Evolutionary conservation across 2,888 invertebrate species (phyloP), one percentile per base, ranked within the genome.

Genomic region (Alitta virens): DNA sequence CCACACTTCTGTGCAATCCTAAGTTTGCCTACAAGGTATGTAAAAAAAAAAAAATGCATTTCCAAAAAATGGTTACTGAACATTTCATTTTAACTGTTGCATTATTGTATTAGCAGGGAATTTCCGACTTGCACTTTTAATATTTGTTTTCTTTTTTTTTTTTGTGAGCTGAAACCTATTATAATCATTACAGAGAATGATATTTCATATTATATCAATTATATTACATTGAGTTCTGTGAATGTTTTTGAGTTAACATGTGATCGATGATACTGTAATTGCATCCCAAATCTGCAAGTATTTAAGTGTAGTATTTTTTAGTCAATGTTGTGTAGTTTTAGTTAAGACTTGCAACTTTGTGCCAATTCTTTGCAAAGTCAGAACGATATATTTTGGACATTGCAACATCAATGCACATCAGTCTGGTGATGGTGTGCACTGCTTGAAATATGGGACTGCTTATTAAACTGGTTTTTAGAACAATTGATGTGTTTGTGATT

Each of bases 301-400:
- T 46, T 46, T 46, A 33, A 33, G 46, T 46, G 46, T 46, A 46
- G 46, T 46, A 46, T 46, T 46, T 46, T n/a, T 46, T 18, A 21
- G n/a, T 21, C 18, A 21, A 46, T 46, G 46, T 46, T 46, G 21
- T 18, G n/a, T 18, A 46, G 21, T 46, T 46, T 46, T 46, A 46
- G 46, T 46, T 46, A 46, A 46, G 46, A 46, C 46, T 46, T 46
- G 46, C 46, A 46, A 46, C 46, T 46, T 46, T 46, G 46, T 46
- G 46, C 46, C 46, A 46, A 46, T 46, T 46, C 46, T 46, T 46
- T 46, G 46, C 46, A 46, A 46, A 46, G 46, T 46, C 21, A 21
- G n/a, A 21, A 46, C n/a, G 46, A 46, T 21, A n/a, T 46, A 46
- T 46, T 46, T 46, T 46, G 46, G 46, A 46, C 46, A 46, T 46